These are phyloP conservation scores for Lota lota DNA, from an alignment of 2,113 vertebrate species.

Conservation along the genomic window DNA sequence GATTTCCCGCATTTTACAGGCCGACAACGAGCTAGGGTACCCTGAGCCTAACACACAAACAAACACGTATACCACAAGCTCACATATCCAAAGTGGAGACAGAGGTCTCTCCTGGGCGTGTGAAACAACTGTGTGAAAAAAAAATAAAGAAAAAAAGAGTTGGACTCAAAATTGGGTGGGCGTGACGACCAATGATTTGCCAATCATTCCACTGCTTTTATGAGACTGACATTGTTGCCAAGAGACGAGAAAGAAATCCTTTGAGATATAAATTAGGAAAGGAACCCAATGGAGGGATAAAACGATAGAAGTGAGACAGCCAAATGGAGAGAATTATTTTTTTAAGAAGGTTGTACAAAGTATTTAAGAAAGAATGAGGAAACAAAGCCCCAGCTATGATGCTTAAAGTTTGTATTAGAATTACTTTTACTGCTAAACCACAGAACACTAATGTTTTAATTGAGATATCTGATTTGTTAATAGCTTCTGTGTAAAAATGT, in stretches of 20 bases:
- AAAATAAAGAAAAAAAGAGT: constrained; percentile 26
- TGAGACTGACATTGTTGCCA: constrained; percentile 35
- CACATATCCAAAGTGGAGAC: constrained; percentile 25
- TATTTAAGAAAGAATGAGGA: constrained; percentile 12
- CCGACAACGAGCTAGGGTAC: constrained; percentile 20
- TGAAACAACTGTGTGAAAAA: constrained; percentile 41
- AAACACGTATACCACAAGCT: constrained; percentile 23
- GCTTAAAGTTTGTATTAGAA: too few relatives aligned
- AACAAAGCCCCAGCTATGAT: neutral
- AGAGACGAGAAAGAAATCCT: constrained; percentile 22
- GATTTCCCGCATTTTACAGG: constrained; percentile 8
- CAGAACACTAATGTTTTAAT: too few relatives aligned
- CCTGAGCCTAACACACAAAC: constrained; percentile 33
- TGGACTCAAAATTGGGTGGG: constrained; percentile 39
- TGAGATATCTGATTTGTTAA: too few relatives aligned
- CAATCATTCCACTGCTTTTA: constrained; percentile 47
- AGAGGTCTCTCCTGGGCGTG: constrained; percentile 45
- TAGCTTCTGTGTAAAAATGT: too few relatives aligned
- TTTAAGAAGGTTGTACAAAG: neutral
- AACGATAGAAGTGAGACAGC: neutral
- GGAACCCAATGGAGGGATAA: neutral
- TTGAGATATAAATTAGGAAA: constrained; percentile 11
- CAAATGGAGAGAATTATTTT: neutral
- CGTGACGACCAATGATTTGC: constrained; percentile 44
- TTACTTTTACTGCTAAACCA: too few relatives aligned